Evolutionary conservation across 2,888 invertebrate species (phyloP).

Genomic region (Dasypogon diadema): DNA sequence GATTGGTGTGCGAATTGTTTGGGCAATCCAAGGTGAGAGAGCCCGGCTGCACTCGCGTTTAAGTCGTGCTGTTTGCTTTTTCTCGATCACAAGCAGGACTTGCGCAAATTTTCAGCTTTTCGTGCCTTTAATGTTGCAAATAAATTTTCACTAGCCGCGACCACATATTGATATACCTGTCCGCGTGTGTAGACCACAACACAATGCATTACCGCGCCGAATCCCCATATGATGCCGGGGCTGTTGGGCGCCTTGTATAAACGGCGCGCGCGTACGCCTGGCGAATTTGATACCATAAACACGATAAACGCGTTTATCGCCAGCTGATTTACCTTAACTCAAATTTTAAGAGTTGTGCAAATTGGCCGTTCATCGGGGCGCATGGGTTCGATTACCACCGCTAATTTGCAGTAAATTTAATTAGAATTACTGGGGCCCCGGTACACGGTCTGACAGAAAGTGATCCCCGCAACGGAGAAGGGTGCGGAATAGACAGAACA

Average conservation of each 20-base stretch:
- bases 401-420: constrained; percentile 50
- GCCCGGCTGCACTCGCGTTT: no score
- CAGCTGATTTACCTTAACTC: constrained; percentile 26
- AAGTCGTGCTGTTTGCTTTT: not conserved
- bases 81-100: not conserved
- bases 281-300: constrained; percentile 43
- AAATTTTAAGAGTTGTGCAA: constrained; percentile 49
- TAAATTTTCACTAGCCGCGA: constrained; percentile 1
- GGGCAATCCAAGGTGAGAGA: not conserved
- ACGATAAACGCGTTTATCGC: constrained; percentile 37
- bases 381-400: constrained; percentile 36
- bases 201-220: no score
- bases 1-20: no score
- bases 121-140: constrained; percentile 6
- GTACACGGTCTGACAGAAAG: not conserved
- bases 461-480: not conserved
- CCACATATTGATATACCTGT: not conserved
- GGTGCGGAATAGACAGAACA: no score
- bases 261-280: not conserved
- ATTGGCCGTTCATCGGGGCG: constrained; percentile 30
- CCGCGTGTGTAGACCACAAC: not conserved
- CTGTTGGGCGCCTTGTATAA: not conserved
- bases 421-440: constrained; percentile 13
- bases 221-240: no score
- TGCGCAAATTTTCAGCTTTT: constrained; percentile 7